Evolutionary conservation across 2,888 invertebrate genomes (phyloP).

Genomic region (Euclidia mi): DNA sequence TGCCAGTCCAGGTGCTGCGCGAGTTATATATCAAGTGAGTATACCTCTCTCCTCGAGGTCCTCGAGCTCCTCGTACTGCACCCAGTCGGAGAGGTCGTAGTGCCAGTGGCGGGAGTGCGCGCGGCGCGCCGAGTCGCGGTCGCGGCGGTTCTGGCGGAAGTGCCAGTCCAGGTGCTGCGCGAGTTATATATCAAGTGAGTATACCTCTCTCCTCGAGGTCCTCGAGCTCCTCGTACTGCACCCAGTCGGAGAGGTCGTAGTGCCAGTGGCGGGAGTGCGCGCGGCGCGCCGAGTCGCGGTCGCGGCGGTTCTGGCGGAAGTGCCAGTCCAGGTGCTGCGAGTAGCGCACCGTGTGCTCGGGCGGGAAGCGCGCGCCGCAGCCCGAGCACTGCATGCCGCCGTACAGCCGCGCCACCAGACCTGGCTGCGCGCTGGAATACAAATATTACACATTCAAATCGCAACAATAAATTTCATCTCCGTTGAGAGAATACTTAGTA

Average conservation of each 20-base stretch:
- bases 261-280: slow-evolving; percentile 97
- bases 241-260: slow-evolving; percentile 97
- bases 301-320: slow-evolving; percentile 97
- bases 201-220: slow-evolving; percentile 96
- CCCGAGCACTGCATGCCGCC: slow-evolving; percentile 98
- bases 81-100: slow-evolving; percentile 97
- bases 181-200: slow-evolving; percentile 73
- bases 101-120: slow-evolving; percentile 97
- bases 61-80: slow-evolving; percentile 98
- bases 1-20: slow-evolving; percentile 99
- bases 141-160: slow-evolving; percentile 97
- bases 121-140: slow-evolving; percentile 95
- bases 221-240: slow-evolving; percentile 98
- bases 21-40: slow-evolving; percentile 91
- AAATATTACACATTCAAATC: too few species aligned
- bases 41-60: slow-evolving; percentile 96
- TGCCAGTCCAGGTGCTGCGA: slow-evolving; percentile 99
- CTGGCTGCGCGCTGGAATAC: slow-evolving; percentile 91
- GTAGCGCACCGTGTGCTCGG: slow-evolving; percentile 96
- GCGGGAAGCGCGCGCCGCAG: slow-evolving; percentile 98
- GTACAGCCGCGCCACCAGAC: slow-evolving; percentile 93
- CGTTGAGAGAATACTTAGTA: too few species aligned
- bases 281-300: slow-evolving; percentile 95
- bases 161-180: slow-evolving; percentile 99
- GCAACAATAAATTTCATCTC: too few species aligned